phyloP scores from a whole-genome alignment of 1,140 invertebrate species.

The Aphaenogaster rudis region DNA sequence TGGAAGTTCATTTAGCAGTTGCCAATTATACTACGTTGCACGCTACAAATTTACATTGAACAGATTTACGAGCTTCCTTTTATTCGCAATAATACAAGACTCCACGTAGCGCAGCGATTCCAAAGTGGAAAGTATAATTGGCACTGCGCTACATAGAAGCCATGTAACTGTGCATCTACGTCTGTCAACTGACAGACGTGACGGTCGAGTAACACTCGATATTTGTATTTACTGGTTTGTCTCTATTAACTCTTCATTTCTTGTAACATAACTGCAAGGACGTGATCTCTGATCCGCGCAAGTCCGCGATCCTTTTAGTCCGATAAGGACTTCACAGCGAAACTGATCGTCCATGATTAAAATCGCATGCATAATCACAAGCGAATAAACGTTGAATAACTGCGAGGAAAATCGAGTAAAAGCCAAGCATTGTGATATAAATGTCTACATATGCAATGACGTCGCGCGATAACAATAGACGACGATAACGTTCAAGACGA shows the following conservation, averaged over 20 bases:
- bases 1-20: neutral
- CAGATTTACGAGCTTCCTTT: neutral
- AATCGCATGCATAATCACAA: neutral
- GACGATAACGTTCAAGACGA: neutral
- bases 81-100: neutral
- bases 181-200: neutral
- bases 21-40: neutral
- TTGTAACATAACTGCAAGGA: neutral
- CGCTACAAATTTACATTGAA: constrained; percentile 8
- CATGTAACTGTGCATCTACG: constrained; percentile 16
- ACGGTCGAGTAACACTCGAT: neutral
- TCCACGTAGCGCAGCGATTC: no score
- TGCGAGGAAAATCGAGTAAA: neutral
- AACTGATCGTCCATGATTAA: neutral
- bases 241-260: neutral
- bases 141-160: neutral
- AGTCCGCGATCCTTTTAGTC: neutral
- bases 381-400: neutral
- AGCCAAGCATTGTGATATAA: neutral
- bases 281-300: neutral
- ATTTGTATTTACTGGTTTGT: neutral
- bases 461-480: neutral
- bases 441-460: neutral
- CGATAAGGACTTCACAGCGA: neutral
- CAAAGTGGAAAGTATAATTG: neutral